phyloP scores from a whole-genome alignment of 2,888 invertebrate species.

The Apoda limacodes region DNA sequence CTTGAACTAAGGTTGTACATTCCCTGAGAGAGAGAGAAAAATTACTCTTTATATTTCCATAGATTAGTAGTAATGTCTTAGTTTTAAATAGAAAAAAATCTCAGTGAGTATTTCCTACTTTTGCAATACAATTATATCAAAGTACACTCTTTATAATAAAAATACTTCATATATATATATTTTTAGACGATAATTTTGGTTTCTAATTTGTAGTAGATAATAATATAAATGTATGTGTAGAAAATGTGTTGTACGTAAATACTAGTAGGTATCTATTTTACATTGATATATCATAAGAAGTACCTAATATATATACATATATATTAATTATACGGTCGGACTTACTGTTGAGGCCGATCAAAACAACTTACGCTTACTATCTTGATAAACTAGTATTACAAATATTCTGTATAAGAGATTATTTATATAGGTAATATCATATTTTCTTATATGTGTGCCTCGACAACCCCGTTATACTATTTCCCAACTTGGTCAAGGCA shows the following conservation, averaged over 20 bases:
- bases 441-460: slow-evolving; percentile 59
- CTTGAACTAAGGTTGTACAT: too few relatives aligned
- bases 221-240: too few relatives aligned
- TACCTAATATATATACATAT: slow-evolving; percentile 13
- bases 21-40: slow-evolving; percentile 59
- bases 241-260: too few relatives aligned
- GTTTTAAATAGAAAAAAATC: too few relatives aligned
- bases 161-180: slow-evolving; percentile 31
- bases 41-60: slow-evolving; percentile 29
- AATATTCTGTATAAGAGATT: slow-evolving; percentile 51
- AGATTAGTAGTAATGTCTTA: too few relatives aligned
- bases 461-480: slow-evolving; percentile 42
- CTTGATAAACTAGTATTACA: slow-evolving; percentile 57
- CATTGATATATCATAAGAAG: slow-evolving; percentile 8
- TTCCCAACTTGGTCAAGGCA: too few relatives aligned
- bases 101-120: slow-evolving; percentile 16
- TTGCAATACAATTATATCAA: slow-evolving; percentile 26
- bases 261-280: too few relatives aligned
- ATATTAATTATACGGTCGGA: slow-evolving; percentile 30
- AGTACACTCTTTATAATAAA: slow-evolving; percentile 17
- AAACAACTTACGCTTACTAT: slow-evolving; percentile 65
- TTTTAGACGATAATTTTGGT: slow-evolving; percentile 45
- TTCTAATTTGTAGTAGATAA: too few relatives aligned
- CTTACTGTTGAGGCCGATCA: slow-evolving; percentile 38
- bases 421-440: slow-evolving; percentile 41